Conservation (phyloP, 2,113 vertebrate species). For the Heterotilapia buettikoferi region DNA sequence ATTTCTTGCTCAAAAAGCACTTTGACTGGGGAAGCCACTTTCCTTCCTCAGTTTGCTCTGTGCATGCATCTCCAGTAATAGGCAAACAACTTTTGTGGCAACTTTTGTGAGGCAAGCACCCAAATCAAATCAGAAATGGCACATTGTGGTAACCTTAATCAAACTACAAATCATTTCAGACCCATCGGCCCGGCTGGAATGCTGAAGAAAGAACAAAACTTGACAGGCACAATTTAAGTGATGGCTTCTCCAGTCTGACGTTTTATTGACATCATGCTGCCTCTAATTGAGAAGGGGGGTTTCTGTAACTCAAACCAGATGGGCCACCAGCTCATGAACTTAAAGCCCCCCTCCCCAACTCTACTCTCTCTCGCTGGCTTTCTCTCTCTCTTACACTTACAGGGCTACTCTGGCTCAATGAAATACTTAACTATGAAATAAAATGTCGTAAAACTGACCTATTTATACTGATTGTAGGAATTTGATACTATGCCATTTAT, state of each 20-base stretch:
- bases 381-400: background rate
- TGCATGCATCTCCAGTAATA: background rate
- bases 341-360: background rate
- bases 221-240: conserved; percentile 67
- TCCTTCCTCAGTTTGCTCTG: background rate
- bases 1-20: background rate
- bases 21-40: background rate
- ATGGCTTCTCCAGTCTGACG: conserved; percentile 64
- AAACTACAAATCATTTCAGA: conserved; percentile 64
- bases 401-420: conserved; percentile 27
- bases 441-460: conserved; percentile 32
- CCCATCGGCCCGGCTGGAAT: conserved; percentile 40
- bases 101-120: conserved; percentile 13
- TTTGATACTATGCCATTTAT: conserved; percentile 30
- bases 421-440: conserved; percentile 35
- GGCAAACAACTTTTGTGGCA: conserved; percentile 31
- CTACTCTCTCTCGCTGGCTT: background rate
- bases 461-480: conserved; percentile 13
- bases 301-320: conserved; percentile 65
- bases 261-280: conserved; percentile 74
- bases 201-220: conserved; percentile 51
- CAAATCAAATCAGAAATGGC: conserved; percentile 57
- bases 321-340: conserved; percentile 67
- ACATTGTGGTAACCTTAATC: conserved; percentile 60
- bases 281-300: conserved; percentile 63